Base-by-base conservation (phyloP, 2,113 vertebrate genomes). In the Elgaria multicarinata region DNA sequence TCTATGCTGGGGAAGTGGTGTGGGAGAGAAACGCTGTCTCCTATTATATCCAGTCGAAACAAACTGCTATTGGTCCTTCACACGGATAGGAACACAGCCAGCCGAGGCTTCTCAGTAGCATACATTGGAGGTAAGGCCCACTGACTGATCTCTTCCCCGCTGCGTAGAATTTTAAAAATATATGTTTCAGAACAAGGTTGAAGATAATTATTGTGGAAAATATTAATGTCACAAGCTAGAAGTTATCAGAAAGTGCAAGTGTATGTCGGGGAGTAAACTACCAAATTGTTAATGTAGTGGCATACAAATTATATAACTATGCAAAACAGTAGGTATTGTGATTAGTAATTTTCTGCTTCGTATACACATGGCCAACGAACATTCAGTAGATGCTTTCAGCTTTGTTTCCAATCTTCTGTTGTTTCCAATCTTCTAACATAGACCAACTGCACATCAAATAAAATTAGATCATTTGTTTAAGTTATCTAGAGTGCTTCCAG, bases 1-100 rank as follows among this genome's bases (percentile, higher is more conserved):
- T 71, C 96, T 12, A 92, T 98, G 92, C 95, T 99, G 93, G 99
- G 99, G 7, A 96, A 7, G 33, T 99, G 98, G 98, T 99, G 99
- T 0, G 98, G 99, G 62, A 90, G 58, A 39, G 98, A 98, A 85
- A 95, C 92, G 36, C 97, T 97, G 0, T 94, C 96, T 0, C 97
- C 97, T 0, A 0, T 99, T 88, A 95, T 97, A 89, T 99, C 99
- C 0, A 98, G 86, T 91, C 91, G 93, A 87, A 98, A 98, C 96
- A 98, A 96, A 88, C 93, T 99, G 86, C 96, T 99, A 95, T 96
- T 99, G 46, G 96, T 98, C 10, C 98, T 99, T 62, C 97, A 94
- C 94, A 98, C 98, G 0, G 98, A 99, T 96, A 98, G 98, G 77
- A 98, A 98, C 92, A 96, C 90, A 0, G 97, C 99, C 39, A 98